Evolutionary conservation across 2,888 invertebrate genomes (phyloP), one percentile per base, ranked within the genome.

Genomic region (Xanthia icteritia): DNA sequence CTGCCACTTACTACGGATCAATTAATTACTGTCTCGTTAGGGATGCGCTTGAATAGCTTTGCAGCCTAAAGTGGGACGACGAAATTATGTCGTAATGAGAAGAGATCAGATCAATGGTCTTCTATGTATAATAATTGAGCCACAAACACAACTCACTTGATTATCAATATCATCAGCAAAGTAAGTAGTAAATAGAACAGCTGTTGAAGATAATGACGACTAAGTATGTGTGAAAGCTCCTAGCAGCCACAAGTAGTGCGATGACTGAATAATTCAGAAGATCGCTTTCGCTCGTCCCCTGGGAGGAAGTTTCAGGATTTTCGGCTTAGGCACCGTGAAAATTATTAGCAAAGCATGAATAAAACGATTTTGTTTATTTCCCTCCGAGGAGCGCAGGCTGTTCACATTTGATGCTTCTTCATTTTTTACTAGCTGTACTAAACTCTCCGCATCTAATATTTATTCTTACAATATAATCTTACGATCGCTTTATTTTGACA

Each of bases 281-380:
- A 66, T 72, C 85, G 68, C 77, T 65, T 54, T 8, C 76, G 64
- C 71, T 70, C 27, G n/a, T 85, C 86, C 58, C 60, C 20, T 66
- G 82, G 77, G 82, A 69, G 23, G n/a, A 56, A 42, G 36, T 65
- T 72, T 45, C 64, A 77, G 72, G 86, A 82, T 82, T 69, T 61
- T 82, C 86, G 77, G 82, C 82, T 82, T 69, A 85, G 71, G 56
- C 61, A 65, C 82, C 82, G 82, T 68, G 85, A 72, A 82, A 82
- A 82, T 82, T 82, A 85, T 82, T 82, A 85, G 77, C 82, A 68
- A 82, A 82, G 71, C 77, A 72, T 71, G 82, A 85, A 85, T 82
- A 82, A 82, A 82, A 82, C 71, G 77, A 85, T 82, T 82, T 82
- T 72, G 77, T 82, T 82, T 82, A 85, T 85, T 76, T 85, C 64